Percentiles rank a stretch among this genome's conserved stretches.
These are phyloP conservation scores for Drosophila neoperkinsi DNA, from an alignment of 2,888 invertebrate genomes.

Conservation along the genomic window DNA sequence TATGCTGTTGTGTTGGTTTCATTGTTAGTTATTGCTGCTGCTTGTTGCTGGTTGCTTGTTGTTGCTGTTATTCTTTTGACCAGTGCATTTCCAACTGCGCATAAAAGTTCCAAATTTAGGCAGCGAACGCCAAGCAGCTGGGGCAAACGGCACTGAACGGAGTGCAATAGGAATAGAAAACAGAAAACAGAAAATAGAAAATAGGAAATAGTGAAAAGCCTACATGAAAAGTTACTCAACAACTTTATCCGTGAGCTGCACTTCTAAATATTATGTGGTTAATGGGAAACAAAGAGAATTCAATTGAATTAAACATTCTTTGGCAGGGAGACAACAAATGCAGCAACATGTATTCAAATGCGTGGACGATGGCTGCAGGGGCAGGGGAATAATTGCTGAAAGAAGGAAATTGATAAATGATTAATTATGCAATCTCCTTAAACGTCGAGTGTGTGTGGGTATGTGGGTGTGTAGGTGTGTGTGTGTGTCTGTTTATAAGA, in stretches of 20 bases:
- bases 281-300: background rate
- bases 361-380: constrained; percentile 21
- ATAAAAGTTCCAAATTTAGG: background rate
- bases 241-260: constrained; percentile 48
- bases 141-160: background rate
- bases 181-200: background rate
- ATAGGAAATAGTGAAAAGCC: background rate
- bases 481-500: too few species aligned
- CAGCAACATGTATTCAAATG: constrained; percentile 37
- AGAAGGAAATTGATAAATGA: constrained; percentile 62
- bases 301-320: background rate
- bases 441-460: constrained; percentile 41
- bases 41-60: background rate
- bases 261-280: constrained; percentile 18
- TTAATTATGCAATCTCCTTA: constrained; percentile 70
- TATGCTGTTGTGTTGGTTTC: background rate
- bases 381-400: constrained; percentile 14
- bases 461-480: background rate
- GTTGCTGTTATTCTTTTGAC: background rate
- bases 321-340: constrained; percentile 8
- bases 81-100: background rate
- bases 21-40: constrained; percentile 3
- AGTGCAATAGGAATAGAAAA: background rate
- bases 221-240: constrained; percentile 55
- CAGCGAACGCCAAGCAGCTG: constrained; percentile 11